These are phyloP conservation scores for Oscheius sp. DNA, from an alignment of 2,888 invertebrate genomes.

Conservation along the genomic window DNA sequence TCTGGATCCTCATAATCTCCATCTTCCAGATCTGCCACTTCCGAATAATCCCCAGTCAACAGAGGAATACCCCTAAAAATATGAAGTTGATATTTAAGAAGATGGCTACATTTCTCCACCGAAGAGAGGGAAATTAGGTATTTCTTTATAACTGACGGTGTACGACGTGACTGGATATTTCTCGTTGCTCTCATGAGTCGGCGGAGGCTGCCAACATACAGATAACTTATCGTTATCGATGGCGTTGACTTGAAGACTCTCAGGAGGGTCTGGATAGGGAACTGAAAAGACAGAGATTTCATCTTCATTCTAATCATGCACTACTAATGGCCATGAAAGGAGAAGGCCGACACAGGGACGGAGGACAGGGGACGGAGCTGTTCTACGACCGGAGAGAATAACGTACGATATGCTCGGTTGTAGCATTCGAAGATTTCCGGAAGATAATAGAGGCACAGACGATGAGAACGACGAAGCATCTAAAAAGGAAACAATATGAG, in stretches of 20 bases:
- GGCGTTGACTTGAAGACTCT: constrained; percentile 51
- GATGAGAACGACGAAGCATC: constrained; percentile 66
- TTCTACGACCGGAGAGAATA: constrained; percentile 29
- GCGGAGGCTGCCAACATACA: constrained; percentile 52
- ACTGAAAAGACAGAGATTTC: constrained; percentile 47
- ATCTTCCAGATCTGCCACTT: constrained; percentile 46
- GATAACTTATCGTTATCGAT: constrained; percentile 50
- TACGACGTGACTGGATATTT: constrained; percentile 56
- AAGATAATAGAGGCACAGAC: constrained; percentile 69
- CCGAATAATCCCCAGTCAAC: constrained; percentile 53
- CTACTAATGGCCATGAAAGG: constrained; percentile 19
- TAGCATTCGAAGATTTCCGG: constrained; percentile 70
- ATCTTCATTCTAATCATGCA: constrained; percentile 21
- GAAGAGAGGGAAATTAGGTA: constrained; percentile 58
- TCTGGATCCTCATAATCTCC: constrained; percentile 45
- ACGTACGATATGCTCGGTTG: constrained; percentile 63
- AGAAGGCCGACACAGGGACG: constrained; percentile 25
- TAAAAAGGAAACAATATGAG: constrained; percentile 23
- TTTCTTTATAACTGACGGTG: constrained; percentile 60
- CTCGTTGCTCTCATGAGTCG: constrained; percentile 39
- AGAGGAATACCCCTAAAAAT: constrained; percentile 44
- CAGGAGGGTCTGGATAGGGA: constrained; percentile 61
- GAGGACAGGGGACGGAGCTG: constrained; percentile 17
- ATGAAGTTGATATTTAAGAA: too few species aligned
- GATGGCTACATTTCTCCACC: constrained; percentile 53